Percentiles rank a stretch among this genome's conserved stretches.
These are phyloP conservation scores for Ditylenchus weischeri DNA, from an alignment of 2,888 invertebrate genomes.

Conservation along the genomic window DNA sequence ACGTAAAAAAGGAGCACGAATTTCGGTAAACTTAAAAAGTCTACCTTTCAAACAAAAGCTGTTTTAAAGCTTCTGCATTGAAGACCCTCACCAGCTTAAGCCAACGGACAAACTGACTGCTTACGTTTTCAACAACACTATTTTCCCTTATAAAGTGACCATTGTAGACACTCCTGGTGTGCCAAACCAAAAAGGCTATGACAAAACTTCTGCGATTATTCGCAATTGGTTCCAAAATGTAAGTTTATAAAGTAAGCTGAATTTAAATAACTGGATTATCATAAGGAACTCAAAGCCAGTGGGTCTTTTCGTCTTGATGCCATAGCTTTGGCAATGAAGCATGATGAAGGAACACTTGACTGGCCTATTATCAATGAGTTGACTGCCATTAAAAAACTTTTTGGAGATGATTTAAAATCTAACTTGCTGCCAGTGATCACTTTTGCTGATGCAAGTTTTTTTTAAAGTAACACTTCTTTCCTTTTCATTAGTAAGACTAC, in stretches of 20 bases:
- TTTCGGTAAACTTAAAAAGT: slow-evolving; percentile 33
- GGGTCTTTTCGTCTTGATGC: slow-evolving; percentile 50
- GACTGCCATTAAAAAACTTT: slow-evolving; percentile 48
- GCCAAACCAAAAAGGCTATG: slow-evolving; percentile 40
- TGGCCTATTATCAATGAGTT: slow-evolving; percentile 52
- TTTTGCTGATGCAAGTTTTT: slow-evolving; percentile 36
- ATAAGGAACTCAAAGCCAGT: slow-evolving; percentile 42
- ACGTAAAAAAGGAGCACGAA: slow-evolving; percentile 47
- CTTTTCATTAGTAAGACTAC: too few species aligned
- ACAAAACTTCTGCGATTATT: slow-evolving; percentile 43
- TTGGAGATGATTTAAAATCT: slow-evolving; percentile 50
- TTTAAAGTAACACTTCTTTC: too few species aligned
- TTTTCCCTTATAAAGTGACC: slow-evolving; percentile 47
- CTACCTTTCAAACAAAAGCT: neutral
- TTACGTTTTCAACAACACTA: slow-evolving; percentile 52
- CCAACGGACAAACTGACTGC: slow-evolving; percentile 42
- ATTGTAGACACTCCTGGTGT: slow-evolving; percentile 53
- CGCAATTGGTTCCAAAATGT: slow-evolving; percentile 49
- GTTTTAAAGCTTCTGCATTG: slow-evolving; percentile 38
- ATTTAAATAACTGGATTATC: neutral
- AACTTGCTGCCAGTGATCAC: slow-evolving; percentile 53
- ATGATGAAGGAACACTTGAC: slow-evolving; percentile 42
- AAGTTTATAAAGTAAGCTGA: neutral
- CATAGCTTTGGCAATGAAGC: slow-evolving; percentile 44
- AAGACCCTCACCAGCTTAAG: slow-evolving; percentile 27